These are phyloP conservation scores for Nothocercus nigrocapillus DNA, from an alignment of 2,113 vertebrate species.

Conservation along the genomic window DNA sequence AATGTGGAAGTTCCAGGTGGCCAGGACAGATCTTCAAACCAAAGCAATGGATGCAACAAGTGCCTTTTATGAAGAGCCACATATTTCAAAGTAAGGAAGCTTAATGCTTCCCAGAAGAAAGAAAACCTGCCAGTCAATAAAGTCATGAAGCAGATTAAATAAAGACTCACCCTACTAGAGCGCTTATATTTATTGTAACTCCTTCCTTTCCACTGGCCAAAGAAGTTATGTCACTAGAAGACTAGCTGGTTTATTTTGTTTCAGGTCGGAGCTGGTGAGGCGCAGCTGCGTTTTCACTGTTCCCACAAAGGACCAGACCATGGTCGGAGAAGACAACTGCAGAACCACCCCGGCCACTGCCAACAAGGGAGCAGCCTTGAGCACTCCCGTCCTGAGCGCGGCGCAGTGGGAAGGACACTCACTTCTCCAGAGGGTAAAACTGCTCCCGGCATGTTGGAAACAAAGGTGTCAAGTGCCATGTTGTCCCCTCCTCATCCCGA, in stretches of 20 bases:
- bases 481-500: background rate
- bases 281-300: background rate
- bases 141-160: background rate
- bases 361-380: background rate
- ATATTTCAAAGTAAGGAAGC: background rate
- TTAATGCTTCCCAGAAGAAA: background rate
- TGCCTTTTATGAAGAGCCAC: background rate
- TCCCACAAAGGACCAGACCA: background rate
- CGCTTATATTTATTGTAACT: background rate
- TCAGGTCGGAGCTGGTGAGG: background rate
- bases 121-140: background rate
- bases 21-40: conserved; percentile 15
- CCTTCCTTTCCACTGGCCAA: background rate
- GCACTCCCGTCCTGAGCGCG: background rate
- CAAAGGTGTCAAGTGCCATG: accelerated
- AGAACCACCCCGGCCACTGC: background rate
- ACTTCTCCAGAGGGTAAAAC: background rate
- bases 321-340: background rate
- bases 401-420: background rate
- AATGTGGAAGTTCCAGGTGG: background rate
- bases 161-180: background rate
- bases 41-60: background rate
- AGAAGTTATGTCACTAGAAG: background rate
- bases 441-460: background rate
- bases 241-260: background rate